These are phyloP conservation scores for Campaea margaritaria DNA, from an alignment of 2,888 invertebrate genomes.

Conservation along the genomic window DNA sequence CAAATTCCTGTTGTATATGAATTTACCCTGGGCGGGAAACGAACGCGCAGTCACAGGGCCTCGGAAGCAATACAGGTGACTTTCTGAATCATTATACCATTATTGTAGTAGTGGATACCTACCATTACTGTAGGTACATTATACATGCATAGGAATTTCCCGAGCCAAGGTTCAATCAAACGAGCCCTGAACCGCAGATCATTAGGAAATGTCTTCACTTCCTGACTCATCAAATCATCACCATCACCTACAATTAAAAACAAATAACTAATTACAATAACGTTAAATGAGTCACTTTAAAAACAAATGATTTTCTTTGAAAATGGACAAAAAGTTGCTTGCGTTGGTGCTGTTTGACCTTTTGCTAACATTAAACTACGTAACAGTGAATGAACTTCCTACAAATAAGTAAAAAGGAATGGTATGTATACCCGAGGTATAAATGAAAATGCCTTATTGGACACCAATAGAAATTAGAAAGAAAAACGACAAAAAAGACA, in stretches of 20 bases:
- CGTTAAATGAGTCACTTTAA: background rate
- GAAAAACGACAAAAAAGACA: too few species aligned
- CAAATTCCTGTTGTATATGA: background rate
- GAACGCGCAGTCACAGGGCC: too few species aligned
- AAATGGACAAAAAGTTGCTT: constrained; percentile 32
- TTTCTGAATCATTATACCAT: too few species aligned
- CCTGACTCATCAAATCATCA: too few species aligned
- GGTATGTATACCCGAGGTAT: background rate
- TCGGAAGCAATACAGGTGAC: too few species aligned
- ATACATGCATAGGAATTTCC: too few species aligned
- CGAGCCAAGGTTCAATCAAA: background rate
- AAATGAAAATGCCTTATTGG: too few species aligned
- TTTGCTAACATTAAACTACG: constrained; percentile 6
- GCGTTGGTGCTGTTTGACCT: constrained; percentile 27
- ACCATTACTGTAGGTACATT: too few species aligned
- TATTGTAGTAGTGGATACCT: too few species aligned
- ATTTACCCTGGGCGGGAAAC: too few species aligned
- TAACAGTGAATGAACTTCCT: constrained; percentile 14
- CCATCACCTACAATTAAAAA: background rate
- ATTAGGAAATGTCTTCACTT: background rate
- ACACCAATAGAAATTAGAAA: too few species aligned
- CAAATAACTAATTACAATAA: background rate
- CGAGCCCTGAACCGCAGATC: background rate
- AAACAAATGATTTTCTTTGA: constrained; percentile 24
- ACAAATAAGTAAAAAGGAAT: background rate